Evolutionary conservation across 2,888 invertebrate species (phyloP), one percentile per base, ranked within the genome.

Genomic region (Penaeus monodon): DNA sequence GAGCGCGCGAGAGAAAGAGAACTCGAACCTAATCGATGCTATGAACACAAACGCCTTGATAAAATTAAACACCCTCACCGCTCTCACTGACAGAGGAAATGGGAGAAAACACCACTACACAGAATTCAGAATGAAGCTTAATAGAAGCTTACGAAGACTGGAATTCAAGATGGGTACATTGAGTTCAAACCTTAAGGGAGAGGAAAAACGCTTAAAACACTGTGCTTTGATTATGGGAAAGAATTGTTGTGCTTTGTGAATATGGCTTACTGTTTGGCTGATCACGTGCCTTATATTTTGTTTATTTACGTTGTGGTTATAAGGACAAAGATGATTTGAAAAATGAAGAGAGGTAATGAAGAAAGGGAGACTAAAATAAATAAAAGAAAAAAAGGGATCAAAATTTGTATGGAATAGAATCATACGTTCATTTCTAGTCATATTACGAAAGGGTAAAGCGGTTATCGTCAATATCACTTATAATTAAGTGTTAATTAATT

Each of bases 51-150:
- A 44, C 44, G 44, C 44, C 44, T 44, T 44, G 44, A 74, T 84
- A 84, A 84, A 78, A 84, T 84, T 84, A 84, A 84, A 84, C 77
- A 49, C 29, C 57, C 84, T 10, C 63, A 66, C 77, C 84, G 84
- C 84, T 84, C 78, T 78, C 84, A 78, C 57, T 78, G 84, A 84
- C 78, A 70, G 68, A 84, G 84, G 66, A 68, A 84, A 78, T 78
- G 84, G 66, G 78, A 78, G 84, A 84, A 84, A 84, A 84, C 84
- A 84, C 68, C 64, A 64, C 78, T 76, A 44, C 78, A 70, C 57
- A 27, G 84, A 78, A 84, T 84, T 68, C 78, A 29, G 68, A 84
- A 84, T 84, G 57, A 78, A 78, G 22, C 78, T 81, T 81, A 84
- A 84, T 84, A 63, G 84, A 78, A 84, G 77, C 78, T 68, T 24